Percentiles rank a stretch among this genome's conserved stretches.
Conservation (phyloP, 2,888 invertebrate genomes). For the Phorcus lineatus region DNA sequence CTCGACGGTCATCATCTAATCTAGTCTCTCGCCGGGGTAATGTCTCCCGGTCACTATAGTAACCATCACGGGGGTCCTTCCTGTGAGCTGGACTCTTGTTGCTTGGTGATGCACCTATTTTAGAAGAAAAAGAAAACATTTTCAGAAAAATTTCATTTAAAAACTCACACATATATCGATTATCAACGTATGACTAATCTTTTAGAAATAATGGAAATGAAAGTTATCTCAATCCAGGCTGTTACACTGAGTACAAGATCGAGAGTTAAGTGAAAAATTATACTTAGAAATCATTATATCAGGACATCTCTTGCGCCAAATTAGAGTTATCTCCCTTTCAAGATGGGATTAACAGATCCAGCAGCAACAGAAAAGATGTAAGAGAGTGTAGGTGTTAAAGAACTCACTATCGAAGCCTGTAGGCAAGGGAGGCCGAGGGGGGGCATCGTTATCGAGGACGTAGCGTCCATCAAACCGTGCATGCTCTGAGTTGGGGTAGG, state of each 20-base stretch:
- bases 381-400: too few relatives aligned
- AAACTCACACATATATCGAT: background rate
- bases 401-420: constrained; percentile 47
- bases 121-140: too few relatives aligned
- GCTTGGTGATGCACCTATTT: background rate
- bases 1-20: background rate
- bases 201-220: too few relatives aligned
- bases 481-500: constrained; percentile 49
- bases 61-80: constrained; percentile 47
- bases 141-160: too few relatives aligned
- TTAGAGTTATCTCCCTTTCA: too few relatives aligned
- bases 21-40: constrained; percentile 5
- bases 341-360: too few relatives aligned
- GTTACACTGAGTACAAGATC: too few relatives aligned
- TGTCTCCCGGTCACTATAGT: constrained; percentile 59
- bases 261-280: too few relatives aligned
- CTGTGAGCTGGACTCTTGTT: constrained; percentile 3
- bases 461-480: constrained; percentile 62
- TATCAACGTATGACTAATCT: background rate
- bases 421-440: constrained; percentile 65
- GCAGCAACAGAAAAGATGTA: too few relatives aligned
- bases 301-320: too few relatives aligned
- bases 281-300: too few relatives aligned
- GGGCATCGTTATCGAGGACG: constrained; percentile 65
- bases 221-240: too few relatives aligned